Conservation (phyloP, 2,797 vertebrate species). For the Oreochromis mossambicus region DNA sequence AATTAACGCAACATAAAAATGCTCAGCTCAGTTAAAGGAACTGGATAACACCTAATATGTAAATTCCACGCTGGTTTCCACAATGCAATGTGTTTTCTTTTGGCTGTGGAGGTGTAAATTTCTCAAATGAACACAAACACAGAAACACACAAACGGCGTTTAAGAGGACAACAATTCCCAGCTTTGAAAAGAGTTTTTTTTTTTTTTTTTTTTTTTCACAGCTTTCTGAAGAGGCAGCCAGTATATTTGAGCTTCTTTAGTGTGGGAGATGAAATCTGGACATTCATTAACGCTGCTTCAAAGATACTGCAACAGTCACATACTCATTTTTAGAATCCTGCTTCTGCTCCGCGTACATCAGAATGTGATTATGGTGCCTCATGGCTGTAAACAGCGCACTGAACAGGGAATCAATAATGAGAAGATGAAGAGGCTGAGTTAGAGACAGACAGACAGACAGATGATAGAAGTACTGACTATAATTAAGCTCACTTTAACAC, state of each 20-base stretch:
- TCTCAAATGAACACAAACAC: not conserved
- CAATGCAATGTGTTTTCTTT: not conserved
- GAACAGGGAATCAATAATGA: not conserved
- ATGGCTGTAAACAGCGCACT: not conserved
- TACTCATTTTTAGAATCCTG: not conserved
- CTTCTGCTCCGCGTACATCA: not conserved
- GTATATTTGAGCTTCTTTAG: constrained; percentile 5
- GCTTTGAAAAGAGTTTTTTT: not conserved
- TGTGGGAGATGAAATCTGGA: constrained; percentile 1
- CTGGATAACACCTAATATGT: not conserved
- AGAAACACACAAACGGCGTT: not conserved
- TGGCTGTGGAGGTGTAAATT: not conserved
- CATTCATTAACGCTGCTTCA: constrained; percentile 22
- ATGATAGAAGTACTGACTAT: not conserved
- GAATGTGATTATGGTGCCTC: not conserved
- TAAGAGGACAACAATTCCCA: not conserved
- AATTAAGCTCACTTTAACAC: not conserved
- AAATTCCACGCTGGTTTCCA: not conserved
- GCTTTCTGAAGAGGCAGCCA: constrained; percentile 1
- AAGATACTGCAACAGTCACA: not conserved
- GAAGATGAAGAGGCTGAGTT: constrained; percentile 1
- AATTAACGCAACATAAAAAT: not conserved
- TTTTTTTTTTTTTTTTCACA: not conserved
- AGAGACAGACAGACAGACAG: not conserved
- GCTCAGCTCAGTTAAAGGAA: not conserved